A percentile compares a stretch with the other conserved stretches of the same genome.
Conservation (phyloP, 2,113 vertebrate species). For the Antigone vipio region DNA sequence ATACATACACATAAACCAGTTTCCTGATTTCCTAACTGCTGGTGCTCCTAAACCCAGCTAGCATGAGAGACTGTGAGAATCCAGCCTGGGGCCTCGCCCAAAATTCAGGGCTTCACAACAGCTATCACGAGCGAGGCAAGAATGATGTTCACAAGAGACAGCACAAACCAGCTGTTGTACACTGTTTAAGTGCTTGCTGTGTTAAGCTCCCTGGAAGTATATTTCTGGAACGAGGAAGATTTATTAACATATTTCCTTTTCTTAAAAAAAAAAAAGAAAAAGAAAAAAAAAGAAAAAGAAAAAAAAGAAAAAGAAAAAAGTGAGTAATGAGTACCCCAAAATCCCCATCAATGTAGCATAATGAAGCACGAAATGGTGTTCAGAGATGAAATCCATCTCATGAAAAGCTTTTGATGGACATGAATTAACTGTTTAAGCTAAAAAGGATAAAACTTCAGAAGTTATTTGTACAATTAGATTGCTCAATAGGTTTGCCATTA, state of each 20-base stretch:
- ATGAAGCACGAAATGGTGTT: constrained; percentile 64
- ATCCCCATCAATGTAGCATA: constrained; percentile 39
- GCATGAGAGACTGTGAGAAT: not conserved
- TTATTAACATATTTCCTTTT: not conserved
- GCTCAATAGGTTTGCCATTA: not conserved
- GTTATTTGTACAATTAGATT: not conserved
- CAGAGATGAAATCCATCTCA: constrained; percentile 55
- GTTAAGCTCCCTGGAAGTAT: not conserved
- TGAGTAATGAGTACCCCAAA: constrained; percentile 32
- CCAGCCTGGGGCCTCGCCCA: not conserved
- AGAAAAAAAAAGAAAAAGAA: not conserved
- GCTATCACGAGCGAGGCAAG: not conserved
- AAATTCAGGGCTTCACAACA: not conserved
- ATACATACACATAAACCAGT: not conserved
- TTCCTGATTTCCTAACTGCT: not conserved
- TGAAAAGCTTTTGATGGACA: constrained; percentile 21
- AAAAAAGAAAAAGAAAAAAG: not conserved
- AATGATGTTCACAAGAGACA: not conserved
- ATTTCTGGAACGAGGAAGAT: not conserved
- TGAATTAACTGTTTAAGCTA: constrained; percentile 39
- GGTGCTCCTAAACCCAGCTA: not conserved
- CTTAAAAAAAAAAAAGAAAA: not conserved
- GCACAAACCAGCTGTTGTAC: not conserved
- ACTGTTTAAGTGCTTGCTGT: not conserved
- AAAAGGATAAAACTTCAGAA: constrained; percentile 29